Base-by-base conservation (phyloP, 2,888 invertebrate species). In the Dynastes grantii region DNA sequence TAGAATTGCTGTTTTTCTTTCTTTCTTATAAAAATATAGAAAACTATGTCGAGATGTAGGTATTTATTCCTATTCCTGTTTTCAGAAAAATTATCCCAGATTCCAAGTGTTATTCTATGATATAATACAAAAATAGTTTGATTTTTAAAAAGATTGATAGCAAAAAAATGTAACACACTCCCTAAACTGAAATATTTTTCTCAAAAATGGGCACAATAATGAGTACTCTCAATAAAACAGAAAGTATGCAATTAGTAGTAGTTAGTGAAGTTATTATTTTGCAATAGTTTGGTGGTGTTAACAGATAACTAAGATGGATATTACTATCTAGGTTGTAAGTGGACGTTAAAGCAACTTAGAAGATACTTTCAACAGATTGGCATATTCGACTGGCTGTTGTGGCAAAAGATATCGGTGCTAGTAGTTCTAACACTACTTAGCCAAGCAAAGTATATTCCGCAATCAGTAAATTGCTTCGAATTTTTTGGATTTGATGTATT, bases 401-500 rank as follows among this genome's bases (percentile, higher is more conserved):
- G 96, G 96, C 95, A 95, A 85, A 90, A 93, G 80, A 93, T 96
- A 78, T 90, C 94, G 9, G 92, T 93, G 13, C 90, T 96, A 63
- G 93, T 96, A 3, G 93, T 94, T 2, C 88, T 96, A 65, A 96
- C 96, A 0, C 89, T 96, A 27, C 88, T 96, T 27, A 94, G 95
- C 71, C 95, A 96, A 86, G 92, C 93, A 0, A 90, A 93, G 32
- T 92, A 93, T 45, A 92, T 95, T 9, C 94, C 94, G 0, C 92
- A 91, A 8, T 92, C 94, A 0, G 91, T 92, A 45, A 96, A 95
- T 88, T 95, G 96, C 88, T 96, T 96, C 87, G 96, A 97, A 87
- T 94, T 97, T 85, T 96, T 97, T 86, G 97, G 97, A 1, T 97
- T 97, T 86, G 97, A 98, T 87, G 94, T 98, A 63, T 90, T 98